phyloP scores from a whole-genome alignment of 2,888 invertebrate species.

The Iphiclides podalirius region DNA sequence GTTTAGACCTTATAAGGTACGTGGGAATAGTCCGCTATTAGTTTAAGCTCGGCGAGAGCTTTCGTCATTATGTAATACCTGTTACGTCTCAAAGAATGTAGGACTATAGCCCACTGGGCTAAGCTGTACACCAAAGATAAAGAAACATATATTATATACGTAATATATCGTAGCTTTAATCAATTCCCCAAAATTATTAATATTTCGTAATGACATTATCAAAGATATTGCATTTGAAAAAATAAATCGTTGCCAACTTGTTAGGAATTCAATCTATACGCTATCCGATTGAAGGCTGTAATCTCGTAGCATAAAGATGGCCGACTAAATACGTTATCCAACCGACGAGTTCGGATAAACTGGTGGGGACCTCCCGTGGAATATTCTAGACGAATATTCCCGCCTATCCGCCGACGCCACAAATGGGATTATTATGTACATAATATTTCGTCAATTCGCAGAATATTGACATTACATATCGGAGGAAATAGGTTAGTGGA shows the following conservation, averaged over 20 bases:
- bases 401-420: neutral
- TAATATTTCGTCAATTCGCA: neutral
- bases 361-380: neutral
- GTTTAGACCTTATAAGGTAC: too few species aligned
- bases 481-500: neutral
- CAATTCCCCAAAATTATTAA: too few species aligned
- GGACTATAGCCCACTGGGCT: too few species aligned
- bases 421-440: conserved; percentile 8
- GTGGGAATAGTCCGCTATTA: too few species aligned
- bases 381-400: conserved; percentile 3
- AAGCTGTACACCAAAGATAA: too few species aligned
- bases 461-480: neutral
- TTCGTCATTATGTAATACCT: too few species aligned
- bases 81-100: too few species aligned
- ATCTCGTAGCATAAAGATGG: conserved; percentile 1
- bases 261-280: conserved; percentile 2
- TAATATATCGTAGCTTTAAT: too few species aligned
- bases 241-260: neutral
- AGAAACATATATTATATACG: too few species aligned
- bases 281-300: neutral
- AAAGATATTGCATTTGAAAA: too few species aligned
- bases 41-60: too few species aligned
- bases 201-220: too few species aligned
- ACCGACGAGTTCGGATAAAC: neutral
- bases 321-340: conserved; percentile 1